Base-by-base conservation (phyloP, 1,140 invertebrate genomes). In the Megalopta genalis region DNA sequence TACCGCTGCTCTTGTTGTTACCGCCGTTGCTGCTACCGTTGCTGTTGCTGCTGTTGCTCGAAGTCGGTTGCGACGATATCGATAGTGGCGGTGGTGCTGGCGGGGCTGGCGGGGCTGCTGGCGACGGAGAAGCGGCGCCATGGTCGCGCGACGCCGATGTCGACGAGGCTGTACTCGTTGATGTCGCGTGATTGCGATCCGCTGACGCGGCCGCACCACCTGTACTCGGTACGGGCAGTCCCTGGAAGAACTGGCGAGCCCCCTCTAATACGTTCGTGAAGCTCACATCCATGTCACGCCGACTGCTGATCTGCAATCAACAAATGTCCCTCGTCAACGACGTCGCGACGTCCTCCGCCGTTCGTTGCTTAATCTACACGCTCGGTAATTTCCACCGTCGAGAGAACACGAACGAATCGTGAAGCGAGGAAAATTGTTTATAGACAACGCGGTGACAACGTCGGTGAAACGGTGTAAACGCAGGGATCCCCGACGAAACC, bases 261-360 rank as follows among this genome's bases (percentile, higher is more conserved):
- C 95, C 95, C 94, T 96, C 95, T 94, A 96, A 93, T 93, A 96
- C 95, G 94, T 96, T 96, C 90, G 95, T 95, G 91, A 95, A 95
- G 93, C 94, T 95, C 90, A 95, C 94, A 94, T 96, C 95, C 96
- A 96, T 96, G 92, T 93, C 94, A 93, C 92, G 93, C 93, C 93
- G 91, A 90, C 90, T 86, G 89, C 90, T 88, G 74, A 90, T 91
- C 91, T 92, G 87, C 5, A 91, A 90, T 39, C 2, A n/a, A 85
- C 18, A 37, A n/a, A 27, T 14, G 3, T 62, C 16, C 12, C n/a
- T 21, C 7, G 54, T 57, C 18, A 54, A 54, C 49, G 5, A 54
- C 3, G 0, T 16, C 16, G 49, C 1, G 1, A n/a, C 57, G 7
- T 23, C n/a, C n/a, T n/a, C n/a, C n/a, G n/a, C n/a, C n/a, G n/a